Evolutionary conservation across 2,888 invertebrate species (phyloP), one percentile per base, ranked within the genome.

Genomic region (Spatulosminthurus flaviceps): DNA sequence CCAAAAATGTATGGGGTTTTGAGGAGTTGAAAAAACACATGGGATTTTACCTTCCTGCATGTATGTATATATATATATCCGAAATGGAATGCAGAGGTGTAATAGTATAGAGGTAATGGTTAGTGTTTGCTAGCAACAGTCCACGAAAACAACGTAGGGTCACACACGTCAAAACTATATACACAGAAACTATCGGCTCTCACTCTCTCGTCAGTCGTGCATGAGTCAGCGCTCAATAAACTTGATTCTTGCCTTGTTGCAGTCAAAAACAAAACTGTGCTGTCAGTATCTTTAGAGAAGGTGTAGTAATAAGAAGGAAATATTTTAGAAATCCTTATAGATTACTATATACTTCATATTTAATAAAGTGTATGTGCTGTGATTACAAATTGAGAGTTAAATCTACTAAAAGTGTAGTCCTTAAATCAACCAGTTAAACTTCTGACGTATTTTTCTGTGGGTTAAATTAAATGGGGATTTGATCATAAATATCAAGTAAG

Each of bases 141-240:
- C 51, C 19, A 19, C 51, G 1, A 51, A 4, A 11, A 51, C 7
- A 9, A 19, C n/a, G 16, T 13, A 51, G 9, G n/a, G 51, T n/a
- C n/a, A 51, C 24, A 64, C 64, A 64, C 24, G 24, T 64, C 22
- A 60, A 60, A 64, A 64, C 5, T n/a, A n/a, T n/a, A 5, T 51
- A 19, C 16, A n/a, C 51, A 11, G 2, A 51, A 19, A 51, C 64
- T 24, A 22, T 64, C 64, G 22, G 24, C 22, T 22, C 26, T 64
- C 24, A 26, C 26, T 26, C 24, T 64, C 64, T 24, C 24, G 22
- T 22, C 26, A 64, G 64, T 64, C 26, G 64, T 64, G 64, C 64
- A 64, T 64, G 64, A 64, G 64, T 64, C 64, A 64, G 64, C 64
- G 64, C 64, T 64, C 64, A 64, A 64, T 64, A 22, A 64, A 64